Evolutionary conservation across 2,797 vertebrate species (phyloP).

Genomic region (Monodelphis domestica): DNA sequence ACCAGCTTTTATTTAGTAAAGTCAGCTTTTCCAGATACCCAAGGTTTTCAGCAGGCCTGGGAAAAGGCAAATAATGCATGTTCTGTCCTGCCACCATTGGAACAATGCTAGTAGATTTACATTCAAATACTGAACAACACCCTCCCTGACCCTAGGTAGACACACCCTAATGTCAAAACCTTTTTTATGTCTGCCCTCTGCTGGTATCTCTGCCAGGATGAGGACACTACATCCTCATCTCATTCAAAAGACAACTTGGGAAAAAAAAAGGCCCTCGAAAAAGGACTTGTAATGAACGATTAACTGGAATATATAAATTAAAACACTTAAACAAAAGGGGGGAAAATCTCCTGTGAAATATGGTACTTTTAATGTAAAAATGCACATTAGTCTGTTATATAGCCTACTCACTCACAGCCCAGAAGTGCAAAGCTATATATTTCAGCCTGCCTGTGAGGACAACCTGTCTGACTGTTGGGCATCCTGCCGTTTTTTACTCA

Average conservation of each 20-base stretch:
- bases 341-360: conserved; percentile 60
- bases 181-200: conserved; percentile 84
- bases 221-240: conserved; percentile 58
- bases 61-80: neutral
- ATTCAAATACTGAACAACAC: conserved; percentile 27
- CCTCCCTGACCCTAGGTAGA: conserved; percentile 58
- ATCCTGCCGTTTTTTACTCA: conserved; percentile 78
- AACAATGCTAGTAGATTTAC: neutral
- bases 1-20: conserved; percentile 47
- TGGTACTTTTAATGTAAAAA: conserved; percentile 48
- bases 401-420: conserved; percentile 55
- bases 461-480: conserved; percentile 68
- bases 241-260: conserved; percentile 51
- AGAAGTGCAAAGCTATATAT: conserved; percentile 57
- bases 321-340: conserved; percentile 39
- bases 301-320: conserved; percentile 52
- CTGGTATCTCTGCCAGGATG: conserved; percentile 79
- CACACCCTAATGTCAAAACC: conserved; percentile 64
- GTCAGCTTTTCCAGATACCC: conserved; percentile 37
- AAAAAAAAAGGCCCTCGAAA: conserved; percentile 4
- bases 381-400: conserved; percentile 48
- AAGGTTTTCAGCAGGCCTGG: conserved; percentile 5
- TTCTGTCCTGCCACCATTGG: conserved; percentile 39
- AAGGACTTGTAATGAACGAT: conserved; percentile 61
- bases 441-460: conserved; percentile 68